Evolutionary conservation across 2,797 vertebrate genomes (phyloP), one percentile per base, ranked within the genome.

Genomic region (Astyanax mexicanus): DNA sequence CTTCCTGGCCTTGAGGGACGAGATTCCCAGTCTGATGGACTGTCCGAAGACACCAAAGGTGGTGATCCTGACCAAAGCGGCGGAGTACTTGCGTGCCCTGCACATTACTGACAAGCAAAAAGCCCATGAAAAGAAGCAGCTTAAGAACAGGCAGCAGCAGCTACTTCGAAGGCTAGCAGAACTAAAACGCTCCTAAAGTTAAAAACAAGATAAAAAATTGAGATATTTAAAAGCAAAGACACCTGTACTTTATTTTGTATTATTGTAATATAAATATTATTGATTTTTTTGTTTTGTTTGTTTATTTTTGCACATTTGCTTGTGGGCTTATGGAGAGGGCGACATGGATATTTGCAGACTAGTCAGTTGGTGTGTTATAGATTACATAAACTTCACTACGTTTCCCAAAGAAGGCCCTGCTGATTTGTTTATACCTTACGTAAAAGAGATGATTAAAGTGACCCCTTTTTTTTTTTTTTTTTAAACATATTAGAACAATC

Each of bases 41-140:
- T 95, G 95, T 9, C 90, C 95, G 82, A 99, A 98, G 83, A 95
- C 97, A 0, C 96, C 97, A 0, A 99, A 98, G 81, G 97, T 99
- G 79, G 96, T 97, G 84, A 97, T 99, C 87, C 90, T 99, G 84
- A 96, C 96, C 84, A 96, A 96, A 76, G 96, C 97, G 0, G 93
- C 96, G 0, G 95, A 98, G 79, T 97, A 97, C 85, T 92, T 99
- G 77, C 88, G 86, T 51, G 86, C 94, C 2, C 92, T 99, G 52
- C 91, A 97, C 68, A 83, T 81, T 21, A 88, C 87, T 0, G 97
- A 99, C 92, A 97, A 92, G 88, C 93, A 93, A 82, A 94, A 96
- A 93, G 87, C 87, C 0, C 94, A 92, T 0, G 96, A 98, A 90
- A 96, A 95, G 84, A 92, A 94, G 84, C 96, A 95, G 87, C 94